A percentile compares a stretch with the other conserved stretches of the same genome.
Evolutionary conservation across 1,140 invertebrate species (phyloP).

Genomic region (Drosophila micromelanica): DNA sequence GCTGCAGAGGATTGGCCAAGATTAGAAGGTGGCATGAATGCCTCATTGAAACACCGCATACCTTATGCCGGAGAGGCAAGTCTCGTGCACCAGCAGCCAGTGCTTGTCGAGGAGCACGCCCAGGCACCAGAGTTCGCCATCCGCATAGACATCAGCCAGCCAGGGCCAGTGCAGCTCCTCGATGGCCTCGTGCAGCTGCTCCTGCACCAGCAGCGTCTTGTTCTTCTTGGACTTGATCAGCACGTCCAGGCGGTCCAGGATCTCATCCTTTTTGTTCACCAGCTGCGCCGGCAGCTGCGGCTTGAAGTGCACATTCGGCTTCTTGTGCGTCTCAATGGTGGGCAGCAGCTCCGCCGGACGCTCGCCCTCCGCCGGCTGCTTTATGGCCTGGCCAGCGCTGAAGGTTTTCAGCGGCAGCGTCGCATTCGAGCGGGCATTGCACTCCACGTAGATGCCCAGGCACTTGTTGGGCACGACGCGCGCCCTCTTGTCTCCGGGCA

Average conservation of each 20-base stretch:
- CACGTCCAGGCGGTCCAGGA: slow-evolving; percentile 62
- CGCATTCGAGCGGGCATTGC: slow-evolving; percentile 59
- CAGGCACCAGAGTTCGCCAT: slow-evolving; percentile 88
- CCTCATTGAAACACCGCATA: slow-evolving; percentile 66
- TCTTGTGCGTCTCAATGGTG: slow-evolving; percentile 62
- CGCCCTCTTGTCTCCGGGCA: slow-evolving; percentile 35
- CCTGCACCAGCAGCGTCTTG: slow-evolving; percentile 67
- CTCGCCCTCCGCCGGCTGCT: not conserved
- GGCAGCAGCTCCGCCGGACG: slow-evolving; percentile 41
- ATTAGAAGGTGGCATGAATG: not conserved
- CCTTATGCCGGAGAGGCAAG: slow-evolving; percentile 86
- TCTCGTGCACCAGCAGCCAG: slow-evolving; percentile 87
- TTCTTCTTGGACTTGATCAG: slow-evolving; percentile 73
- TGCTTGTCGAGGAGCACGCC: slow-evolving; percentile 87
- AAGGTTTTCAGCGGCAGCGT: slow-evolving; percentile 68
- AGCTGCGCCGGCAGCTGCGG: slow-evolving; percentile 49
- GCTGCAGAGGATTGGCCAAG: slow-evolving; percentile 80
- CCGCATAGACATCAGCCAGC: slow-evolving; percentile 88
- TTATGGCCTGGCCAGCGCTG: slow-evolving; percentile 60
- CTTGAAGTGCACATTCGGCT: slow-evolving; percentile 75
- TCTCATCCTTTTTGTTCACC: slow-evolving; percentile 74
- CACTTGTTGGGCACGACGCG: slow-evolving; percentile 54
- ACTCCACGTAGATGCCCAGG: slow-evolving; percentile 73
- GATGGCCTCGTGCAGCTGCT: slow-evolving; percentile 71
- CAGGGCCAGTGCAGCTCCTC: slow-evolving; percentile 86